Percentiles rank a stretch among this genome's conserved stretches.
These are phyloP conservation scores for Lucilia cuprina DNA, from an alignment of 1,140 invertebrate species.

Conservation along the genomic window DNA sequence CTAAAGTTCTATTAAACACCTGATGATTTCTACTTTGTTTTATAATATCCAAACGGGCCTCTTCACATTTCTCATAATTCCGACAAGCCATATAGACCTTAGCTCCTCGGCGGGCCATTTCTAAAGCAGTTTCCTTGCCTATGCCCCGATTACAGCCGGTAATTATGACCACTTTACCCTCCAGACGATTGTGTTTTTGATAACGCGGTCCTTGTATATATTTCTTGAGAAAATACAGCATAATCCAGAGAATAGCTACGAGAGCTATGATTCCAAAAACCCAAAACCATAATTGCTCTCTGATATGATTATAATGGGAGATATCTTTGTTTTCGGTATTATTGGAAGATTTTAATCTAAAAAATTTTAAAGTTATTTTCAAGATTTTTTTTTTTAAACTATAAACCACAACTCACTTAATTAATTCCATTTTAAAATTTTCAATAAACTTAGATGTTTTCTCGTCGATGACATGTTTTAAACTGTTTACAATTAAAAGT, in stretches of 20 bases:
- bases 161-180: constrained; percentile 78
- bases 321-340: neutral
- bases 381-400: no score
- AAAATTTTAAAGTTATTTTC: neutral
- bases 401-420: no score
- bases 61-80: constrained; percentile 71
- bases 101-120: constrained; percentile 75
- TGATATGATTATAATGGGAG: neutral
- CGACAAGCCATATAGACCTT: constrained; percentile 82
- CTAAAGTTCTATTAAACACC: constrained; percentile 78
- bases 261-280: neutral
- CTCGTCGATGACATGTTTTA: no score
- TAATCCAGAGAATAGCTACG: neutral
- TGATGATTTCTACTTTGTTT: constrained; percentile 75
- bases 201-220: constrained; percentile 62
- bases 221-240: constrained; percentile 60
- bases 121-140: constrained; percentile 78
- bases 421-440: no score
- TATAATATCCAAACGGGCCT: constrained; percentile 77
- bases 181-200: constrained; percentile 58
- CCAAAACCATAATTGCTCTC: neutral
- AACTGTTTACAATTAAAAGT: no score
- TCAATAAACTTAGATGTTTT: no score
- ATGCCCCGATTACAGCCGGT: constrained; percentile 86
- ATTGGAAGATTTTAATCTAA: neutral